Base-by-base conservation (phyloP, 2,113 vertebrate species). In the Acrocephalus arundinaceus region DNA sequence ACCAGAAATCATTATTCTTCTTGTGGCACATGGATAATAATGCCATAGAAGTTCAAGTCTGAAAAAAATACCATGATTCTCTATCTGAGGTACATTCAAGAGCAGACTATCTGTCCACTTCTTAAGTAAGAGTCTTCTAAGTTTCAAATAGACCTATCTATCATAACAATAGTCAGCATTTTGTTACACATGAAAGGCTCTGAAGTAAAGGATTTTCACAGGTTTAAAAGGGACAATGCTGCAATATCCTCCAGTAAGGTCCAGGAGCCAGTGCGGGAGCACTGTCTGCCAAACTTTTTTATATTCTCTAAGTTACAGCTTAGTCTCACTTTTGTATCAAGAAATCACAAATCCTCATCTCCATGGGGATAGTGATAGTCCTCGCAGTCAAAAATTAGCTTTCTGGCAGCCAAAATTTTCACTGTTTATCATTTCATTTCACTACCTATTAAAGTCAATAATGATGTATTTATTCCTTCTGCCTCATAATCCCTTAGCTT, bases 371-470 rank as follows among this genome's bases (percentile, higher is more conserved):
- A 46, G 72, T 12, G n/a, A 65, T 92, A 81, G 72, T 72, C 65
- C 13, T 95, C 27, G 7, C 45, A 68, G 59, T 78, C 85, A 94
- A 82, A 84, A 90, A 94, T 31, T 37, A 28, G 33, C 41, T 86
- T 96, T 59, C 65, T 86, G 85, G 73, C 79, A 96, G 92, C 27
- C 68, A 78, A 74, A 86, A 52, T 85, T 90, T 87, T 89, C 83
- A 24, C 28, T 71, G 61, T 96, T 95, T 88, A 46, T 89, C 58
- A 75, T 94, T 95, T 92, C 52, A 81, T 81, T 95, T 94, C 73
- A 54, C 66, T 94, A 33, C 83, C 85, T 95, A 61, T 39, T 94
- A 67, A 95, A 90, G 61, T 92, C 72, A 94, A 45, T 96, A 92
- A 78, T 46, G 62, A 77, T 84, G 28, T 73, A 54, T 87, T 93